Conservation (phyloP, 2,888 invertebrate genomes). For the Protodeltote pygarga region DNA sequence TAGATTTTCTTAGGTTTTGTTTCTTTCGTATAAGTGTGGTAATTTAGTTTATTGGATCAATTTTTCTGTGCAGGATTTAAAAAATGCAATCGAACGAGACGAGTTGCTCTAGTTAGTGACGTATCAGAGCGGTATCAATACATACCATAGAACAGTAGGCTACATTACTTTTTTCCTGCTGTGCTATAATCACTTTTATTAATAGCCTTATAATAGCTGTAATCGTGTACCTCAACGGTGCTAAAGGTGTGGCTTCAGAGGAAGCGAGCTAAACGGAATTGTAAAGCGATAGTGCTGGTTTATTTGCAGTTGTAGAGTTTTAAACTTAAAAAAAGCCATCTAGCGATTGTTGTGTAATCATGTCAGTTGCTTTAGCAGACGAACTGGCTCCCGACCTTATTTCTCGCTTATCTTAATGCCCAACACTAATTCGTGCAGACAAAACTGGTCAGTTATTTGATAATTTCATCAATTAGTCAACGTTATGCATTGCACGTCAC, state of each 20-base stretch:
- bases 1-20: too few relatives aligned
- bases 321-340: neutral
- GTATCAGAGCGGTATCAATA: slow-evolving; percentile 55
- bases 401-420: slow-evolving; percentile 3
- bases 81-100: slow-evolving; percentile 50
- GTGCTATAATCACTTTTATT: slow-evolving; percentile 29
- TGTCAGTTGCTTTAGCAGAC: neutral
- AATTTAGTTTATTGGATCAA: too few relatives aligned
- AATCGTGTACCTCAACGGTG: slow-evolving; percentile 20
- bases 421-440: slow-evolving; percentile 17
- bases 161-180: slow-evolving; percentile 23
- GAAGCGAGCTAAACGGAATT: slow-evolving; percentile 29
- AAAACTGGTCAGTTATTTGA: slow-evolving; percentile 40
- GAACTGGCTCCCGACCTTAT: neutral
- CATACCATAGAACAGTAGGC: slow-evolving; percentile 33
- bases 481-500: slow-evolving; percentile 28
- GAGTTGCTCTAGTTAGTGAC: slow-evolving; percentile 57
- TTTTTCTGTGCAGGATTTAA: slow-evolving; percentile 44
- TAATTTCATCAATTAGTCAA: slow-evolving; percentile 44
- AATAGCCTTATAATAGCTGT: slow-evolving; percentile 4
- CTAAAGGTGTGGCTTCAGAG: slow-evolving; percentile 25
- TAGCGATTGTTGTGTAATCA: too few relatives aligned
- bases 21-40: too few relatives aligned
- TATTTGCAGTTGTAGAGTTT: slow-evolving; percentile 2
- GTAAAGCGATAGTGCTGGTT: slow-evolving; percentile 16